Conservation (phyloP, 2,113 vertebrate genomes). For the Hyperopisus bebe region DNA sequence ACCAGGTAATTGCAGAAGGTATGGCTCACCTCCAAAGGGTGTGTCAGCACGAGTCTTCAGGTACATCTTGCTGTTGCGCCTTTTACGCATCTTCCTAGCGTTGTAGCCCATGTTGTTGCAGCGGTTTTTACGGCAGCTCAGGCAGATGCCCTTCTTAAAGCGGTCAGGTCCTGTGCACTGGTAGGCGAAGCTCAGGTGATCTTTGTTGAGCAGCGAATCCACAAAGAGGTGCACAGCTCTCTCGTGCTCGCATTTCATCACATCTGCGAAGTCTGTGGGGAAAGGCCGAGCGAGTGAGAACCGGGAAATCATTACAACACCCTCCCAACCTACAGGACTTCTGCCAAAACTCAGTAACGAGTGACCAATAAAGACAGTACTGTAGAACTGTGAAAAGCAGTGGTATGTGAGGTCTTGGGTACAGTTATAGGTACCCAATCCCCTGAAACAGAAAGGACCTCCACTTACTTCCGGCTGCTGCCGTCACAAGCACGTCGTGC, state of each 20-base stretch:
- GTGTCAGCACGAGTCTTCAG: slow-evolving; percentile 86
- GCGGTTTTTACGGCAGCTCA: slow-evolving; percentile 94
- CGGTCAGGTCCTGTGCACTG: slow-evolving; percentile 80
- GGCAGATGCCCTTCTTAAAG: slow-evolving; percentile 93
- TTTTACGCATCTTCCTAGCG: slow-evolving; percentile 69
- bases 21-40: slow-evolving; percentile 76
- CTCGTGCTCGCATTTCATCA: slow-evolving; percentile 88
- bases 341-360: background rate
- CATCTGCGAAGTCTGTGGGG: slow-evolving; percentile 70
- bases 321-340: background rate
- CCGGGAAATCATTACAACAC: background rate
- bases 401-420: background rate
- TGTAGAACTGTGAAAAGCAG: background rate
- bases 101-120: slow-evolving; percentile 92
- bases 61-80: slow-evolving; percentile 89
- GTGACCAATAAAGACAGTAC: background rate
- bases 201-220: slow-evolving; percentile 84
- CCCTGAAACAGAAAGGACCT: background rate
- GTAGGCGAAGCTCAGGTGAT: slow-evolving; percentile 85
- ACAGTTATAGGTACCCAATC: background rate
- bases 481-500: slow-evolving; percentile 68
- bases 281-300: background rate
- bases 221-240: slow-evolving; percentile 87
- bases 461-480: slow-evolving; percentile 79
- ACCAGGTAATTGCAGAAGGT: background rate